phyloP scores from a whole-genome alignment of 1,140 invertebrate genomes.

The Nebria ingens region DNA sequence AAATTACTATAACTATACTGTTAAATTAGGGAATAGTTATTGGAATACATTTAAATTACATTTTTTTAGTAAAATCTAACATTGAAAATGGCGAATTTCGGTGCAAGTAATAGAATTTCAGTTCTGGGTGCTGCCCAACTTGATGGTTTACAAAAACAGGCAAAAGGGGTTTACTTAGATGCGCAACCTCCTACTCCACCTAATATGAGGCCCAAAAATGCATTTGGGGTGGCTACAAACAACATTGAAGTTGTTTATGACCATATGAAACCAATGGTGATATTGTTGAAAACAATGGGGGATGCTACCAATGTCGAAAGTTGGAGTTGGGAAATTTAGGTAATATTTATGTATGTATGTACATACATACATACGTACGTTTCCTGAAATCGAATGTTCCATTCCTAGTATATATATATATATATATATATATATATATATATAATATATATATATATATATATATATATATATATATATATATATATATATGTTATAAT shows the following conservation, averaged over 20 bases:
- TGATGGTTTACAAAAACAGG: neutral
- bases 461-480: too few species aligned
- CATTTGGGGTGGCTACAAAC: neutral
- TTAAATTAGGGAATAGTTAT: too few species aligned
- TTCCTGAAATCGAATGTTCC: too few species aligned
- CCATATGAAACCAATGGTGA: conserved; percentile 46
- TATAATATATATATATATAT: too few species aligned
- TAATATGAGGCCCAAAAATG: neutral
- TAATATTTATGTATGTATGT: too few species aligned
- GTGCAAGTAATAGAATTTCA: neutral
- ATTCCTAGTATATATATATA: too few species aligned
- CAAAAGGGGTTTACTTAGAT: neutral
- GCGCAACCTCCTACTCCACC: neutral
- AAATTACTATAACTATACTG: too few species aligned
- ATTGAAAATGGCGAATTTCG: conserved; percentile 4
- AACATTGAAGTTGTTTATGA: conserved; percentile 42
- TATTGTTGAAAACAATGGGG: conserved; percentile 43
- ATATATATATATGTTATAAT: too few species aligned
- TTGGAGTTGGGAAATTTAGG: conserved; percentile 35
- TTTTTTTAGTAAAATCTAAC: too few species aligned
- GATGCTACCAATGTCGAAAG: conserved; percentile 43
- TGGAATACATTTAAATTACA: too few species aligned
- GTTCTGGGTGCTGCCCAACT: neutral
- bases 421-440: too few species aligned
- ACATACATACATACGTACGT: too few species aligned